Evolutionary conservation across 2,888 invertebrate species (phyloP), one percentile per base, ranked within the genome.

Genomic region (Papilio protenor): DNA sequence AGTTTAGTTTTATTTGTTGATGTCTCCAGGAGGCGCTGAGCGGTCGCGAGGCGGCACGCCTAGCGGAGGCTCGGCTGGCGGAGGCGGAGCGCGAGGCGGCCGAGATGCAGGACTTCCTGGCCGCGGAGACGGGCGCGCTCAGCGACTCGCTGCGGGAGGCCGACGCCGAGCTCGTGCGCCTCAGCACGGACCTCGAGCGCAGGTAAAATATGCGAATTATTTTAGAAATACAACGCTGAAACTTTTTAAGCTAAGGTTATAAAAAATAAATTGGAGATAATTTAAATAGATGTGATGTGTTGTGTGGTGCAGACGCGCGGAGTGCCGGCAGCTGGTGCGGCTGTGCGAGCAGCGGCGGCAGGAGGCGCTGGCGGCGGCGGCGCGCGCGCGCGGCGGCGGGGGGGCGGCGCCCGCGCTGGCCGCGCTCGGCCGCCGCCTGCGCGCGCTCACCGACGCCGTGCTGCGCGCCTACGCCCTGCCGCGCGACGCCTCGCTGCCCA

Each of bases 81-180:
- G 97, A 97, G 84, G 95, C 97, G 40, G 98, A 98, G 89, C 96
- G 95, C 27, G 98, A 98, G 88, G 96, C 97, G 47, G 95, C 95
- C 3, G 98, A 98, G 91, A 95, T 98, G 92, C 97, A 98, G 87
- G 98, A 98, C 87, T 98, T 98, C 89, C 95, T 98, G 81, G 97
- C 98, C 84, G 97, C 97, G 14, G 98, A 98, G 91, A 98, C 98
- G 85, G 95, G 96, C 8, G 96, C 97, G 12, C 95, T 98, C 83
- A 95, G 96, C 33, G 98, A 98, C 86, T 97, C 98, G 0, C 93
- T 98, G 66, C 96, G 96, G 61, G 98, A 98, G 82, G 95, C 97
- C 2, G 98, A 98, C 90, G 88, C 90, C 0, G 97, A 97, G 88
- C 95, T 96, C 76, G 88, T 89, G 21, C 84, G 90, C 49, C 87